Evolutionary conservation across 2,113 vertebrate species (phyloP).

Genomic region (Phalacrocorax pelagicus): DNA sequence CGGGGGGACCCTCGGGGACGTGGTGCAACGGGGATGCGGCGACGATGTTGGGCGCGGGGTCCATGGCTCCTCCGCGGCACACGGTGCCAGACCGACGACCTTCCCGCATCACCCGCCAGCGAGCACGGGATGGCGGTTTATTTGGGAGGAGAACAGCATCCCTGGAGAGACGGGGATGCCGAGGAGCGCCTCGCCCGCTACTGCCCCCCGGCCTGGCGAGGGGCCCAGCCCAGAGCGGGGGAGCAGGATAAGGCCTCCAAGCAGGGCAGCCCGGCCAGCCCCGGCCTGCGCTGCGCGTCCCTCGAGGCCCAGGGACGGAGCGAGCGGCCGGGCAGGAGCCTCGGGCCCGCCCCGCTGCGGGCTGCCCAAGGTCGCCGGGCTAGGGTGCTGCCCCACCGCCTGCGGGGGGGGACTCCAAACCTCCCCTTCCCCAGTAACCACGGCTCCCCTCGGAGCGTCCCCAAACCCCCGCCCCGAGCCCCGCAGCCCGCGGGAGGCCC

Average conservation of each 20-base stretch:
- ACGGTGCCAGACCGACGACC: neutral
- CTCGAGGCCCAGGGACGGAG: neutral
- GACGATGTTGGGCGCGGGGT: accelerated
- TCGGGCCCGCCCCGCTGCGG: no score
- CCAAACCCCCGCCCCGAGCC: no score
- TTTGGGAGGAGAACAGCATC: neutral
- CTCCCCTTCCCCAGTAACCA: no score
- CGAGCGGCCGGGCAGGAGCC: neutral
- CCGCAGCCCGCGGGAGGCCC: no score
- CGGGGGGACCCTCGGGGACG: neutral
- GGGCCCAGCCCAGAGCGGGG: accelerated
- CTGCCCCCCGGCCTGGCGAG: neutral
- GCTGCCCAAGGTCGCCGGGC: no score
- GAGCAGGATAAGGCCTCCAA: neutral
- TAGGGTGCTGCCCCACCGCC: no score
- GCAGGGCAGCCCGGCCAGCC: neutral
- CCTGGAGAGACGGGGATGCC: neutral
- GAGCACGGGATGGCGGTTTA: neutral
- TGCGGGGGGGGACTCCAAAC: no score
- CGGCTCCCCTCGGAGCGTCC: no score
- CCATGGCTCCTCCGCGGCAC: neutral
- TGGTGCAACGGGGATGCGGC: neutral
- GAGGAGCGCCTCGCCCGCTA: accelerated
- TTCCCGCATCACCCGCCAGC: neutral
- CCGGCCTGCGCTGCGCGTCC: neutral